Evolutionary conservation across 2,888 invertebrate species (phyloP), one percentile per base, ranked within the genome.

Genomic region (Pediacus dermestoides): DNA sequence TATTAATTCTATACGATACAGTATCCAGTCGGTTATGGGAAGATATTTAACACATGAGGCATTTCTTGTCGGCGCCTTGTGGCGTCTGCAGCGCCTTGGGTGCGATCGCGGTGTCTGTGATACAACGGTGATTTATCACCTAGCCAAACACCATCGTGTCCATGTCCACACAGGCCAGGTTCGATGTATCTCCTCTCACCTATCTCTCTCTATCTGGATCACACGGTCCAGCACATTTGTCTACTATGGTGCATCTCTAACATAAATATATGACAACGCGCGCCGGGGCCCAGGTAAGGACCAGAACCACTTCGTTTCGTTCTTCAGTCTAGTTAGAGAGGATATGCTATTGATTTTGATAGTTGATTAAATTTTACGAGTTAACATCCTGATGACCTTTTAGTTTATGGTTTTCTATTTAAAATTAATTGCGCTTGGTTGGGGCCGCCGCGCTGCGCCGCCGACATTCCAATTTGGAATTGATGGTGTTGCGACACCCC

Each of bases 51-150:
- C 21, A 18, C 21, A 18, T 18, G 12, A 28, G 10, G 28, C 13
- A 13, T 13, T 11, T 4, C 25, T 13, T 11, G 39, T 43, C 53
- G 57, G 57, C 57, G 56, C 57, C 57, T 52, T 51, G 53, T 53
- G 46, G 50, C 45, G 54, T 50, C 50, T 46, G 45, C 45, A 53
- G 53, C 58, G 55, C 58, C 58, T 57, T 28, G 46, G 51, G 55
- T 58, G 58, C 51, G 55, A 57, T 55, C 45, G 46, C 27, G 37
- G 44, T 55, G 54, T 55, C 53, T 42, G 42, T 35, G 26, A 27
- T 34, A 38, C 30, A 9, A 16, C 12, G 39, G 44, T 48, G 42
- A 48, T 42, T 38, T 45, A 42, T 44, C 48, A 52, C 57, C 52
- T 13, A 66, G 64, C 33, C 39, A 45, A 45, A 42, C 45, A 45